Evolutionary conservation across 1,140 invertebrate species (phyloP), one percentile per base, ranked within the genome.

Genomic region (Drosophila gunungcola): DNA sequence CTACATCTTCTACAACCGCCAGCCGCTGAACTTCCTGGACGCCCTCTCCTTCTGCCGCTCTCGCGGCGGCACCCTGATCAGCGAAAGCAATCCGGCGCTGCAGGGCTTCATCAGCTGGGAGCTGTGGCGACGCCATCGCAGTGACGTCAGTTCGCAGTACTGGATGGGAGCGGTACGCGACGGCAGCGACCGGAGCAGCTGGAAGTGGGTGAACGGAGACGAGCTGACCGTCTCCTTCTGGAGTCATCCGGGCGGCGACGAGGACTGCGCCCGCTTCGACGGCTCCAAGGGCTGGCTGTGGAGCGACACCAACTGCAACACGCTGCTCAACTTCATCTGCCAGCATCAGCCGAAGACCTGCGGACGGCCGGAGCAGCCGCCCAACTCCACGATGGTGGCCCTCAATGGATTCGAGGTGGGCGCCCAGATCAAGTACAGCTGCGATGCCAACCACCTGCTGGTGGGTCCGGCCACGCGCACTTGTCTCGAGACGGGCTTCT

Each of bases 101-200:
- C 98, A 98, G 93, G 97, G 97, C 7, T 98, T 98, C 91, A 96
- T 98, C 57, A 97, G 97, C 74, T 98, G 97, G 97, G 97, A 98
- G 92, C 92, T 98, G 46, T 98, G 97, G 97, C 94, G 97, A 57
- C 93, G 97, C 38, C 97, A 98, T 91, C 95, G 97, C 75, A 97
- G 96, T 90, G 97, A 98, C 92, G 96, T 96, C 2, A 97, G 96
- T 80, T 98, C 97, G 46, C 97, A 98, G 81, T 98, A 98, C 90
- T 98, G 98, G 98, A 96, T 98, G 95, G 97, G 97, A 1, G 97
- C 97, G 1, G 95, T 97, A 1, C 93, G 97, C 11, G 97, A 98
- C 90, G 94, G 95, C 13, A 94, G 95, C 60, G 96, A 97, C 90
- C 93, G 94, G 4, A 95, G 95, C 62, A 96, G 96, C 78, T 98